phyloP scores from a whole-genome alignment of 1,140 invertebrate genomes.

The Drosophila ficusphila region DNA sequence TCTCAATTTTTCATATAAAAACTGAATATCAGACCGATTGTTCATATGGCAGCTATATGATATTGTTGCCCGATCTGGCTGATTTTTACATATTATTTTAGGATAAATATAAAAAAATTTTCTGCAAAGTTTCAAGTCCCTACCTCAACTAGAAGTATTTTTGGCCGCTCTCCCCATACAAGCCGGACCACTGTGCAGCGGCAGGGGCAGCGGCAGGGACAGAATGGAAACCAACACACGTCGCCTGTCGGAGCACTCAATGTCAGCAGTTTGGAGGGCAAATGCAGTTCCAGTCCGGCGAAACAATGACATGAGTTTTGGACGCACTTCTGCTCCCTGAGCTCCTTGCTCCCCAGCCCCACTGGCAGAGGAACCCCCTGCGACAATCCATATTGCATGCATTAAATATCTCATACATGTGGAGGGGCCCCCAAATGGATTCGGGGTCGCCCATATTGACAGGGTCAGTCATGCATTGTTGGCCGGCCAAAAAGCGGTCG shows the following conservation, averaged over 20 bases:
- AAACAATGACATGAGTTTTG: constrained; percentile 76
- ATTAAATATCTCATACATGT: constrained; percentile 75
- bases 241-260: constrained; percentile 80
- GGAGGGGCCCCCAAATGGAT: constrained; percentile 62
- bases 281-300: constrained; percentile 60
- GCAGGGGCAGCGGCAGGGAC: no score
- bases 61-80: no score
- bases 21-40: no score
- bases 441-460: constrained; percentile 66
- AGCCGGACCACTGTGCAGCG: no score
- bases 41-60: no score
- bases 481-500: constrained; percentile 71
- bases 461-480: constrained; percentile 81
- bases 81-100: no score
- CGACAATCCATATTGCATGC: constrained; percentile 57
- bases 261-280: constrained; percentile 56
- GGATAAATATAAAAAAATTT: no score
- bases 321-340: constrained; percentile 57
- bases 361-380: neutral
- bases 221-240: constrained; percentile 46
- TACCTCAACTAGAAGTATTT: no score
- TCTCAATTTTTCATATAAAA: no score
- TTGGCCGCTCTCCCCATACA: no score
- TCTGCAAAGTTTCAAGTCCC: no score
- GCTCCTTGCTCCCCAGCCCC: neutral